A percentile compares a stretch with the other conserved stretches of the same genome.
Evolutionary conservation across 2,113 vertebrate genomes (phyloP).

Genomic region (Chitala chitala): DNA sequence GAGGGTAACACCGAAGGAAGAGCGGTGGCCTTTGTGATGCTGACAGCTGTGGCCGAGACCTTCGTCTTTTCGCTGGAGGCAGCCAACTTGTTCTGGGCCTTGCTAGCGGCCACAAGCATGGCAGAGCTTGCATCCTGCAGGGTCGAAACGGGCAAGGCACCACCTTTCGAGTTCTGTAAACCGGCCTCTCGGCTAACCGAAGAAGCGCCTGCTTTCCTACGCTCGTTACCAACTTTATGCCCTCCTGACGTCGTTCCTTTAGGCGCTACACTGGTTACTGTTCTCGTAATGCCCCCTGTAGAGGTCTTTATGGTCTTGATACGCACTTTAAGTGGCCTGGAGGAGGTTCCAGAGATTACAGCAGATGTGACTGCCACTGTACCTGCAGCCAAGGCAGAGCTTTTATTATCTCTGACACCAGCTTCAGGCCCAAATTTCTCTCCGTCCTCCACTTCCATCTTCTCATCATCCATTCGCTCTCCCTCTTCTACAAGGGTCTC

Average conservation of each 20-base stretch:
- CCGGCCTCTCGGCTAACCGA: conserved; percentile 50
- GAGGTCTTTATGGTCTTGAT: conserved; percentile 91
- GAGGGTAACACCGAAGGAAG: conserved; percentile 47
- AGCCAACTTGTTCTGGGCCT: conserved; percentile 70
- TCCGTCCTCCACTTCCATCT: conserved; percentile 41
- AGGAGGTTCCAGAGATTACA: conserved; percentile 49
- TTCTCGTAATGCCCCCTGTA: conserved; percentile 73
- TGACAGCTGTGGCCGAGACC: conserved; percentile 53
- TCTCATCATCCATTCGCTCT: conserved; percentile 25
- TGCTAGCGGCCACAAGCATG: conserved; percentile 76
- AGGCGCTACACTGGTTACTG: conserved; percentile 70
- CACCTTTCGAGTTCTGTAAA: conserved; percentile 68
- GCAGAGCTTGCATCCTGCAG: conserved; percentile 84
- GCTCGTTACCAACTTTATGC: conserved; percentile 39
- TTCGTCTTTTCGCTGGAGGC: conserved; percentile 40
- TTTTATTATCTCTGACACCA: conserved; percentile 26
- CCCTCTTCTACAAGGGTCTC: conserved; percentile 22
- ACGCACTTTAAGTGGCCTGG: conserved; percentile 81
- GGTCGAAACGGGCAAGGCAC: conserved; percentile 76
- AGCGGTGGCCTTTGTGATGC: conserved; percentile 48
- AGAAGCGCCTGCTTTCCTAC: conserved; percentile 33
- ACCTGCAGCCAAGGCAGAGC: conserved; percentile 7
- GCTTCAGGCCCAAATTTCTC: conserved; percentile 54
- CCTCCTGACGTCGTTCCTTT: conserved; percentile 50
- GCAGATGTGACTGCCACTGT: background rate